Percentiles rank a stretch among this genome's conserved stretches.
Evolutionary conservation across 2,888 invertebrate species (phyloP).

Genomic region (Chloroclysta siterata): DNA sequence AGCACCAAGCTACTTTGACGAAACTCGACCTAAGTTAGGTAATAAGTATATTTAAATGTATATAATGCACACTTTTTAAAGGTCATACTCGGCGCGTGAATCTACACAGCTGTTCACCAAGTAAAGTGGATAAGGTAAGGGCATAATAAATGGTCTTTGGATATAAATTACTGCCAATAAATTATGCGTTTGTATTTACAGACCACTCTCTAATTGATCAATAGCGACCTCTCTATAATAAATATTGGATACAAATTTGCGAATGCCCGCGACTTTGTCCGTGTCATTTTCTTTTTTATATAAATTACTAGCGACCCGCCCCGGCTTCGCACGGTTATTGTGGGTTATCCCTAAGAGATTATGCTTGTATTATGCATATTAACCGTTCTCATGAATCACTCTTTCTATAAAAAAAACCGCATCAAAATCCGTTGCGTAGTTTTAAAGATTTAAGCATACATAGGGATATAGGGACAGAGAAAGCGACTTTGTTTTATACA

Average conservation of each 20-base stretch:
- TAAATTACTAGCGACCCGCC: too few species aligned
- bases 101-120: neutral
- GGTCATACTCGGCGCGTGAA: neutral
- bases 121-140: neutral
- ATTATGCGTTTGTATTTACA: neutral
- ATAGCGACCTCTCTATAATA: neutral
- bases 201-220: neutral
- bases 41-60: neutral
- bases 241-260: neutral
- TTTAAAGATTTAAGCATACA: too few species aligned
- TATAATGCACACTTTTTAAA: constrained; percentile 3
- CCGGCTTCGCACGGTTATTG: too few species aligned
- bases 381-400: too few species aligned
- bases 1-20: neutral
- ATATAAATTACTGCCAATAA: neutral
- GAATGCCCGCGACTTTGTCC: neutral
- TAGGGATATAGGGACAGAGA: too few species aligned
- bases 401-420: too few species aligned
- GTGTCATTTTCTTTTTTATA: neutral
- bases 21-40: neutral
- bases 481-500: too few species aligned
- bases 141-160: constrained; percentile 2
- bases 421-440: too few species aligned
- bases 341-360: too few species aligned
- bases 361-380: too few species aligned